Evolutionary conservation across 2,113 vertebrate species (phyloP).

Genomic region (Carassius auratus): DNA sequence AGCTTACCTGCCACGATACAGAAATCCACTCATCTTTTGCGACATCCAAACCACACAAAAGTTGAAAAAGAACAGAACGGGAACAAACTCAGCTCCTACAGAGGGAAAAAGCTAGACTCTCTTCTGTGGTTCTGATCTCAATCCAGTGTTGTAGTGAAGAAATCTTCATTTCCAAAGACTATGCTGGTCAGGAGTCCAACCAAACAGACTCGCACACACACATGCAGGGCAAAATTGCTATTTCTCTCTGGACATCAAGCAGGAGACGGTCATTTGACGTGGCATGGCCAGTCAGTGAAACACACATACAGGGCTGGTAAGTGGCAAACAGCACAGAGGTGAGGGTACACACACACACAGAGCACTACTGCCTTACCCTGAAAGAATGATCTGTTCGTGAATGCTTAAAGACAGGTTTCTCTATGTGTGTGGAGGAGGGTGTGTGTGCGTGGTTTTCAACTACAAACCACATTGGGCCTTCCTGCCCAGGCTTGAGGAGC

Average conservation of each 20-base stretch:
- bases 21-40: constrained; percentile 73
- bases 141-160: constrained; percentile 45
- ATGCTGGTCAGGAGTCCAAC: constrained; percentile 60
- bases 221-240: constrained; percentile 29
- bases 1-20: constrained; percentile 76
- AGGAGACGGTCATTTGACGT: constrained; percentile 69
- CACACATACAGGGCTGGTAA: constrained; percentile 37
- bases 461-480: constrained; percentile 58
- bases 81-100: constrained; percentile 47
- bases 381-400: constrained; percentile 75
- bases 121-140: constrained; percentile 37
- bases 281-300: constrained; percentile 64
- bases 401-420: constrained; percentile 62
- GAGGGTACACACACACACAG: constrained; percentile 62
- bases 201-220: constrained; percentile 2
- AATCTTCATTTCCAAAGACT: constrained; percentile 48
- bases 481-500: constrained; percentile 61
- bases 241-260: constrained; percentile 61
- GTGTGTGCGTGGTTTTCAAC: constrained; percentile 43
- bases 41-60: constrained; percentile 40
- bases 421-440: constrained; percentile 37
- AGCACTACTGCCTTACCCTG: constrained; percentile 62
- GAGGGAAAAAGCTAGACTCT: constrained; percentile 14
- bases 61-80: constrained; percentile 37
- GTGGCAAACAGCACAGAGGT: constrained; percentile 66